phyloP scores from a whole-genome alignment of 2,888 invertebrate species.

The Nomada ruficornis region DNA sequence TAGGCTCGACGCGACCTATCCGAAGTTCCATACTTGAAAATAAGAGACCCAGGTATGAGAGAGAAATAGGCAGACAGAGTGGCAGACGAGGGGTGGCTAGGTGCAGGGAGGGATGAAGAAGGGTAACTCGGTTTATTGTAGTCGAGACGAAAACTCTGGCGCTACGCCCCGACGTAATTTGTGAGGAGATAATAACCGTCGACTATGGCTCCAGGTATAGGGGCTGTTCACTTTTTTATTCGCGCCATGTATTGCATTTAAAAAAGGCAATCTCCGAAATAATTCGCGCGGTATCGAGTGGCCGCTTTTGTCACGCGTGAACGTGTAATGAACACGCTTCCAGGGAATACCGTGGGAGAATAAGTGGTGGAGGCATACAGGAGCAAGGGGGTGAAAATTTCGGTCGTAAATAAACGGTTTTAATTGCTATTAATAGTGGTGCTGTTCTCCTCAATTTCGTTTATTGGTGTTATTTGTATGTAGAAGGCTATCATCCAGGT shows the following conservation, averaged over 20 bases:
- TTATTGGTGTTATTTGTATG: neutral
- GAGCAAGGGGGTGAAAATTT: no score
- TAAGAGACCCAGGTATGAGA: slow-evolving; percentile 31
- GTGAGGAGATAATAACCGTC: slow-evolving; percentile 74
- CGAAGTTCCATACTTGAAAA: slow-evolving; percentile 63
- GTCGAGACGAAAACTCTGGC: slow-evolving; percentile 63
- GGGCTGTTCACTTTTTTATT: slow-evolving; percentile 58
- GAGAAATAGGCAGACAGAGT: slow-evolving; percentile 14
- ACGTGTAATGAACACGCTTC: slow-evolving; percentile 7
- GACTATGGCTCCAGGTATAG: slow-evolving; percentile 47
- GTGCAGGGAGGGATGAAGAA: slow-evolving; percentile 45
- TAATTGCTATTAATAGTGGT: neutral
- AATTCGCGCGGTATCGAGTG: slow-evolving; percentile 47
- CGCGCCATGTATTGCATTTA: slow-evolving; percentile 67
- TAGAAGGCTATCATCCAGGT: no score
- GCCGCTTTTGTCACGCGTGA: slow-evolving; percentile 9
- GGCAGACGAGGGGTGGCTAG: neutral
- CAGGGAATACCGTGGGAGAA: slow-evolving; percentile 29
- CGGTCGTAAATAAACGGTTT: neutral
- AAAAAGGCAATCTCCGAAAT: slow-evolving; percentile 67
- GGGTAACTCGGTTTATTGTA: slow-evolving; percentile 65
- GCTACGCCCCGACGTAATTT: slow-evolving; percentile 69
- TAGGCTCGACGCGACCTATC: slow-evolving; percentile 67
- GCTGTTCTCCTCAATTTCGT: neutral
- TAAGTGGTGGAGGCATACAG: neutral